These are phyloP conservation scores for Seriola quinqueradiata DNA, from an alignment of 2,113 vertebrate genomes.

Conservation along the genomic window DNA sequence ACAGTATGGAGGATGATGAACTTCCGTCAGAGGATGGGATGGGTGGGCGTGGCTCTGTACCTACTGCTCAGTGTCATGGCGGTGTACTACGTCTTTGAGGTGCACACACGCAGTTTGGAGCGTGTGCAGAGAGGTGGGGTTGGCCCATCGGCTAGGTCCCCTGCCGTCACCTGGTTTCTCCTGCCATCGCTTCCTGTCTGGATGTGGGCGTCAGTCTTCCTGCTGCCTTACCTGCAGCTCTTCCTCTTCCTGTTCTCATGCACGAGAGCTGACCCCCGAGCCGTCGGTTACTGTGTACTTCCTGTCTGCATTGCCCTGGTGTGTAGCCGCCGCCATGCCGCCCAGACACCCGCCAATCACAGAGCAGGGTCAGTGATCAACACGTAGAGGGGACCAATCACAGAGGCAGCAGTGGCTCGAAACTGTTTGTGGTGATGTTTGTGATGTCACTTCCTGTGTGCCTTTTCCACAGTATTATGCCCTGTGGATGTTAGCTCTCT, in stretches of 20 bases:
- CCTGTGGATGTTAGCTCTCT: not conserved
- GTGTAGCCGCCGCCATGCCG: slow-evolving; percentile 92
- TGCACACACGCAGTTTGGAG: slow-evolving; percentile 91
- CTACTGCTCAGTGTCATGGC: slow-evolving; percentile 89
- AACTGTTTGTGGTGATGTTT: slow-evolving; percentile 5
- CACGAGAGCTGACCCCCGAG: slow-evolving; percentile 94
- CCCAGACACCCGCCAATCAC: slow-evolving; percentile 91
- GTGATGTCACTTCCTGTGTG: slow-evolving; percentile 60
- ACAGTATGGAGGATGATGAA: slow-evolving; percentile 99
- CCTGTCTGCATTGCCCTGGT: slow-evolving; percentile 94
- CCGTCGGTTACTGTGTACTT: slow-evolving; percentile 95
- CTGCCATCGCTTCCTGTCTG: slow-evolving; percentile 92
- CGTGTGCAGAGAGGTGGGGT: slow-evolving; percentile 84
- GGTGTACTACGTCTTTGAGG: slow-evolving; percentile 96
- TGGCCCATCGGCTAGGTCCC: slow-evolving; percentile 64
- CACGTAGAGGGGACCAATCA: slow-evolving; percentile 78
- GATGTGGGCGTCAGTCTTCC: slow-evolving; percentile 93
- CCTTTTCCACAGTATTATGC: slow-evolving; percentile 28
- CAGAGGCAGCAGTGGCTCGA: not conserved
- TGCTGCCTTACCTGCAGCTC: slow-evolving; percentile 95
- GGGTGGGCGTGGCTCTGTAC: slow-evolving; percentile 93
- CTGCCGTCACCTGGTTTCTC: slow-evolving; percentile 61
- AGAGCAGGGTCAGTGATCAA: slow-evolving; percentile 92
- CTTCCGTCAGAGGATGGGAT: slow-evolving; percentile 99
- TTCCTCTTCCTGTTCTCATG: slow-evolving; percentile 99